phyloP scores from a whole-genome alignment of 2,797 vertebrate species.

The Xenopus petersii region DNA sequence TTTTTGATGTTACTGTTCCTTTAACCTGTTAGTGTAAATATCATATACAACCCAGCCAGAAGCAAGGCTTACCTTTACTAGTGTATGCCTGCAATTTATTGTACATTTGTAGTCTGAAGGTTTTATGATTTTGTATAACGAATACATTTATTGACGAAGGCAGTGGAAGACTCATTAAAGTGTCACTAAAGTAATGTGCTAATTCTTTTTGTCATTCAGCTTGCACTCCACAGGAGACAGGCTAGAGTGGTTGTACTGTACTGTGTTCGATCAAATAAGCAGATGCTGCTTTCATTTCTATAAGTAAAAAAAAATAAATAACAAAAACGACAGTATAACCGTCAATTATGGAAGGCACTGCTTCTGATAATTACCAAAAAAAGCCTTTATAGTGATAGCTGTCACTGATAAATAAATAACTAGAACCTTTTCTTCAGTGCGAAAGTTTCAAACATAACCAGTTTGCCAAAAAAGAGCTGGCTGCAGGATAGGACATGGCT shows the following conservation, averaged over 20 bases:
- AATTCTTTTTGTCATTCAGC: background rate
- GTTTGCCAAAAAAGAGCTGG: too few relatives aligned
- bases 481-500: too few relatives aligned
- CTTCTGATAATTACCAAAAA: slow-evolving; percentile 98
- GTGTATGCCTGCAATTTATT: too few relatives aligned
- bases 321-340: slow-evolving; percentile 97
- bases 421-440: slow-evolving; percentile 68
- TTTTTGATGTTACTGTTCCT: too few relatives aligned
- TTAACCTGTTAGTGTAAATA: too few relatives aligned
- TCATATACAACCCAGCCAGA: too few relatives aligned
- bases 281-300: slow-evolving; percentile 90
- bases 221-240: background rate
- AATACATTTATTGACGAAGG: too few relatives aligned
- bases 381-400: slow-evolving; percentile 99
- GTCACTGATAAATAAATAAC: slow-evolving; percentile 83
- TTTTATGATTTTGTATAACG: too few relatives aligned
- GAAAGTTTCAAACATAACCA: slow-evolving; percentile 24
- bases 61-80: too few relatives aligned
- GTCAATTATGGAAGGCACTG: slow-evolving; percentile 99
- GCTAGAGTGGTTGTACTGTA: slow-evolving; percentile 55
- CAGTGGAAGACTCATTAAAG: too few relatives aligned
- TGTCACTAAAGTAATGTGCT: too few relatives aligned
- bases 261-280: slow-evolving; percentile 80
- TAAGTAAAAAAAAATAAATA: slow-evolving; percentile 52
- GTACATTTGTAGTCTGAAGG: too few relatives aligned